A percentile compares a stretch with the other conserved stretches of the same genome.
Evolutionary conservation across 2,797 vertebrate genomes (phyloP).

Genomic region (Gorsachius magnificus): DNA sequence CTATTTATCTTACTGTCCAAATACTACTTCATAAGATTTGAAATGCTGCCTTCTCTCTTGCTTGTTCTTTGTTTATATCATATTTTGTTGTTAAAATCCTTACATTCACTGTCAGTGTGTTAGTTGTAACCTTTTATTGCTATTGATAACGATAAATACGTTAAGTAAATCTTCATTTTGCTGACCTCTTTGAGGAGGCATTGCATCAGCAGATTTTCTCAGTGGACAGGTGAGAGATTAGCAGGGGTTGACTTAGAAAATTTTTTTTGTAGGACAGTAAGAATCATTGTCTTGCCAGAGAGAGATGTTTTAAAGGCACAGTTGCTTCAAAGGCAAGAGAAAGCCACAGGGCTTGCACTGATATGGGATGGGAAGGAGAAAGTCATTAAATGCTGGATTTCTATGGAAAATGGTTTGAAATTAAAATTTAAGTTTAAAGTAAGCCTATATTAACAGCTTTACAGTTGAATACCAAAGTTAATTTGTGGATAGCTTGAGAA

Average conservation of each 20-base stretch:
- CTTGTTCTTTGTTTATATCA: conserved; percentile 38
- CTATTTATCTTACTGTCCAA: conserved; percentile 31
- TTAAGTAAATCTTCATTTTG: conserved; percentile 84
- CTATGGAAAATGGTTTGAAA: conserved; percentile 3
- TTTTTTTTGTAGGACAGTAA: conserved; percentile 50
- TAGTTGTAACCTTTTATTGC: conserved; percentile 78
- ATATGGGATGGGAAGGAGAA: background rate
- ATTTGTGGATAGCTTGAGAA: background rate
- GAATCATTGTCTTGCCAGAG: conserved; percentile 60
- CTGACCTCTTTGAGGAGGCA: conserved; percentile 75
- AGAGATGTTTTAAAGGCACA: conserved; percentile 54
- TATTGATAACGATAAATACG: conserved; percentile 77
- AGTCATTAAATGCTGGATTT: background rate
- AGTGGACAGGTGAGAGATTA: conserved; percentile 76
- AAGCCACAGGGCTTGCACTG: background rate
- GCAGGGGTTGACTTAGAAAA: conserved; percentile 34
- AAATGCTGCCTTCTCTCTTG: conserved; percentile 12
- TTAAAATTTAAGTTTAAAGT: background rate
- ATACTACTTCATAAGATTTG: conserved; percentile 23
- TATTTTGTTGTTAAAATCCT: conserved; percentile 71
- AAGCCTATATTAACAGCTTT: background rate
- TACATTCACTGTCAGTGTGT: conserved; percentile 70
- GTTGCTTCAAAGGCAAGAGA: conserved; percentile 33
- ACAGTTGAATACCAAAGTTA: background rate
- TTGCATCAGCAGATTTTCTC: conserved; percentile 79